phyloP scores from a whole-genome alignment of 2,888 invertebrate genomes.

The Torymus tubicola region DNA sequence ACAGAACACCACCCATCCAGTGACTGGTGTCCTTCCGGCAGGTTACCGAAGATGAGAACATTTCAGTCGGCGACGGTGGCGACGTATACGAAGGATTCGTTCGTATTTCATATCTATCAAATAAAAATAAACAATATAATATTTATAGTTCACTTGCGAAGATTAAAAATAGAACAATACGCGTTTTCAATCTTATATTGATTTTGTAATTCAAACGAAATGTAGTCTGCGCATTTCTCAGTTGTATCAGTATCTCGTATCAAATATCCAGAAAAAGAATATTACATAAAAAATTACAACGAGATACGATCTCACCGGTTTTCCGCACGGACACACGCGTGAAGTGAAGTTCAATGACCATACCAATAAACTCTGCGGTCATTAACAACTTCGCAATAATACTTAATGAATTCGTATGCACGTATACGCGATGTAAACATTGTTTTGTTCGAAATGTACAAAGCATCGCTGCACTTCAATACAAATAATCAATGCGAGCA shows the following conservation, averaged over 20 bases:
- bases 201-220: no score
- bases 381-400: neutral
- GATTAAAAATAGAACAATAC: no score
- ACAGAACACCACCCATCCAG: conserved; percentile 82
- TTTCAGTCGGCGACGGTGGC: conserved; percentile 82
- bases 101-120: conserved; percentile 83
- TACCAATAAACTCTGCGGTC: neutral
- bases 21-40: conserved; percentile 82
- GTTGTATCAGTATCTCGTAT: neutral
- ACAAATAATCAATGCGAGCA: no score
- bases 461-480: no score
- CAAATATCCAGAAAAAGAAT: neutral
- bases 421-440: no score
- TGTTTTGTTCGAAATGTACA: no score
- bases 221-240: neutral
- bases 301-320: neutral
- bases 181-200: no score
- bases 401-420: no score
- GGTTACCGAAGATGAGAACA: conserved; percentile 83
- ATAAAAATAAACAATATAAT: neutral
- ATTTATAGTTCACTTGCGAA: neutral
- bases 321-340: neutral
- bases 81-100: conserved; percentile 83
- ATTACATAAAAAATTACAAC: neutral
- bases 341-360: neutral